phyloP scores from a whole-genome alignment of 2,797 vertebrate species.

The Melanotaenia parkinsoni region DNA sequence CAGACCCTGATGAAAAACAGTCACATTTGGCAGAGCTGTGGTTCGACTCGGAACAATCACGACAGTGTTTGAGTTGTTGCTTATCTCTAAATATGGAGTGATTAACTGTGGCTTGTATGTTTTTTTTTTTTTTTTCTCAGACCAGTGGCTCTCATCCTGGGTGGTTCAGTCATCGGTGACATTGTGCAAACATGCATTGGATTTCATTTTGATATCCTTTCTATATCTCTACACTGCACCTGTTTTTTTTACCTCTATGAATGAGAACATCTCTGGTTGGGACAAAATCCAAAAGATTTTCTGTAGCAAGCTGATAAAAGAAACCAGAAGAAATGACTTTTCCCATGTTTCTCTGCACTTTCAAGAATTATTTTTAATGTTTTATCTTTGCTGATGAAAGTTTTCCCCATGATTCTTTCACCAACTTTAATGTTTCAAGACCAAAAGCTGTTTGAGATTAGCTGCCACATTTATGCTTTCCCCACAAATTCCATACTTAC shows the following conservation, averaged over 20 bases:
- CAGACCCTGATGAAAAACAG: neutral
- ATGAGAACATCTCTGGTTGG: neutral
- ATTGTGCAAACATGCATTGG: neutral
- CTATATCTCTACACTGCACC: neutral
- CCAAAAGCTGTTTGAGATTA: neutral
- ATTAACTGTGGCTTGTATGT: neutral
- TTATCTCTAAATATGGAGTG: neutral
- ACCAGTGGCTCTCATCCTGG: neutral
- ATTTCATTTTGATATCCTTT: neutral
- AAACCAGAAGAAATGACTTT: neutral
- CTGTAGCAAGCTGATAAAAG: neutral
- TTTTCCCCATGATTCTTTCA: neutral
- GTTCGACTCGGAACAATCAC: neutral
- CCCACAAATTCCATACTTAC: neutral
- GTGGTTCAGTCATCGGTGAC: neutral
- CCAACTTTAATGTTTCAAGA: neutral
- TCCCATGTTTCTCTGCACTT: neutral
- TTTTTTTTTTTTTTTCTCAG: neutral
- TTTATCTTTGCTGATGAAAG: conserved; percentile 5
- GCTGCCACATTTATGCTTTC: neutral
- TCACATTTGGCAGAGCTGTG: neutral
- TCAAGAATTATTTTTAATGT: neutral
- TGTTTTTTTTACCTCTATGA: neutral
- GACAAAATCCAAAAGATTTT: neutral
- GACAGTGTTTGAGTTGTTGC: neutral